Base-by-base conservation (phyloP, 1,140 invertebrate genomes). In the Diplogasteroides magnus region DNA sequence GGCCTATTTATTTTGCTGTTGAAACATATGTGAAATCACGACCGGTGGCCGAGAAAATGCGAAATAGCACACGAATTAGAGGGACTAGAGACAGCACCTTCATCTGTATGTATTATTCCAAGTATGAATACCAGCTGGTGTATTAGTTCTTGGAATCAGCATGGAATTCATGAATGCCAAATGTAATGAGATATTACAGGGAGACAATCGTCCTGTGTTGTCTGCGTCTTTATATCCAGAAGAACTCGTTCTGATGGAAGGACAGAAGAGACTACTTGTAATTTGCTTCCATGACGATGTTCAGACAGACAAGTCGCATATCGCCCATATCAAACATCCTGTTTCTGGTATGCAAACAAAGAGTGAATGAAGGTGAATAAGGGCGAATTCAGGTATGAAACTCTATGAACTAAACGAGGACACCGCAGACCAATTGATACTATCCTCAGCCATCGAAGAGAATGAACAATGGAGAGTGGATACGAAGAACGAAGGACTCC, bases 251-350 rank as follows among this genome's bases (percentile, higher is more conserved):
- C 6, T 48, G 37, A 48, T 11, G 6, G 37, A 48, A 48, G 37
- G 37, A 48, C 37, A 48, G 37, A 48, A 48, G 19, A 48, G 37
- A 19, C 6, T 48, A 48, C 6, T 48, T 19, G 37, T 19, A 6
- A 6, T 48, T 48, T 48, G 6, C 19, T 19, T 48, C 6, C 6
- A 48, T 48, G 37, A 48, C 6, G 37, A 48, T 48, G 37, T 11
- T 48, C 6, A 6, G 6, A 48, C 19, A 48, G 37, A 19, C 6
- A 48, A n/a, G n/a, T n/a, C 37, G 6, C 37, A 48, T 23, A n/a
- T 65, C 23, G 64, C 64, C 37, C 31, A 65, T n/a, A 65, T 65
- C n/a, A 65, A 65, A 55, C 64, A 65, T 29, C 64, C 64, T 31
- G 64, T 65, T 25, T 37, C 31, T 28, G 64, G 64, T 65, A 27